Evolutionary conservation across 2,113 vertebrate species (phyloP).

Genomic region (Nicator chloris): DNA sequence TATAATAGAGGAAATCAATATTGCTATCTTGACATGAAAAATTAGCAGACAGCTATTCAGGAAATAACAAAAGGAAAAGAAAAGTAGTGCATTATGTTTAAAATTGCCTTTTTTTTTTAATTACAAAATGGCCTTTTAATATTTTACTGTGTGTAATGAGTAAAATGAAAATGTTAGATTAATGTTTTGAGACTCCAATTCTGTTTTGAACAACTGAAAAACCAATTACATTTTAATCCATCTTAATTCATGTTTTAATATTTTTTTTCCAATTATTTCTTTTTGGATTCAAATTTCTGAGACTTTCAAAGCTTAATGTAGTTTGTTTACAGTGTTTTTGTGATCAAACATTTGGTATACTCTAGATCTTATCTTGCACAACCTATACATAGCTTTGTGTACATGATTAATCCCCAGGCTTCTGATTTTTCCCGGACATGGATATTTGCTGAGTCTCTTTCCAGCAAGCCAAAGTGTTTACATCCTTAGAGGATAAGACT

Average conservation of each 20-base stretch:
- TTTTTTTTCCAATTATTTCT: background rate
- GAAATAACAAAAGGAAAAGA: background rate
- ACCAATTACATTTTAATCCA: background rate
- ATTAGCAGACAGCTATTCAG: background rate
- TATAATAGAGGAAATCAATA: background rate
- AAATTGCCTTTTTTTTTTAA: background rate
- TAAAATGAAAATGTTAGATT: background rate
- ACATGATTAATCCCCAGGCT: background rate
- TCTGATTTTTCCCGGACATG: background rate
- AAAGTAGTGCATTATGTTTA: background rate
- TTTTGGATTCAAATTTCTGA: background rate
- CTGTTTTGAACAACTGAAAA: background rate
- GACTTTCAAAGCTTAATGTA: background rate
- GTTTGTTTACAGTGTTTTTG: background rate
- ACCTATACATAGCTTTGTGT: background rate
- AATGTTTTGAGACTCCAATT: background rate
- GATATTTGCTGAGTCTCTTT: background rate
- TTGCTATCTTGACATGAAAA: background rate
- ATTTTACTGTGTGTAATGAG: background rate
- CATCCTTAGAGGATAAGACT: background rate
- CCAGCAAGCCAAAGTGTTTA: background rate
- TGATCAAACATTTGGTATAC: background rate
- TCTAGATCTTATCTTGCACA: background rate
- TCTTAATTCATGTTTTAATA: background rate
- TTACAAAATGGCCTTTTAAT: background rate